phyloP scores from a whole-genome alignment of 2,888 invertebrate species.

The Tenthredo mesomela region DNA sequence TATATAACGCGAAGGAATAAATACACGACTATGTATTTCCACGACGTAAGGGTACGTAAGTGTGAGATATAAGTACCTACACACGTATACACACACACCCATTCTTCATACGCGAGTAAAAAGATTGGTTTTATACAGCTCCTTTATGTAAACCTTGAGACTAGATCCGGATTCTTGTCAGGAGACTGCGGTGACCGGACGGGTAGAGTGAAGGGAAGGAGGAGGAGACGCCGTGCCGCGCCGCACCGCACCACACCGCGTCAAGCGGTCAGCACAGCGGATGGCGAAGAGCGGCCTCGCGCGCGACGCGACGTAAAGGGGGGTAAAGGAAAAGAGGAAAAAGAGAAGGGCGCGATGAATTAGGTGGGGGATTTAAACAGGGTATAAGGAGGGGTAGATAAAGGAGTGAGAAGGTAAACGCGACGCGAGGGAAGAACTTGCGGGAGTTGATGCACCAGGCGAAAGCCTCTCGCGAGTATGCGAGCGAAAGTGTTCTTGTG shows the following conservation, averaged over 20 bases:
- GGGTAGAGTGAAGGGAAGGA: slow-evolving; percentile 22
- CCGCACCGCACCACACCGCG: slow-evolving; percentile 7
- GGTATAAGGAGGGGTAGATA: slow-evolving; percentile 55
- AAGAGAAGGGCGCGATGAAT: slow-evolving; percentile 57
- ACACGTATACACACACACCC: not conserved
- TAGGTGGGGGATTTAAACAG: slow-evolving; percentile 32
- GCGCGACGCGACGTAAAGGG: slow-evolving; percentile 36
- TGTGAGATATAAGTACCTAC: not conserved
- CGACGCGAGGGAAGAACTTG: slow-evolving; percentile 52
- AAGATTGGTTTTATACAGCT: slow-evolving; percentile 60
- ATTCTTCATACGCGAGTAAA: slow-evolving; percentile 14
- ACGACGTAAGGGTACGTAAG: not conserved
- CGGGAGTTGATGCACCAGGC: slow-evolving; percentile 55
- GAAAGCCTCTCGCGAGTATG: slow-evolving; percentile 52
- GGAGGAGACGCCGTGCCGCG: slow-evolving; percentile 16
- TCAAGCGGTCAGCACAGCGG: slow-evolving; percentile 28
- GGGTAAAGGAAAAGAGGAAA: slow-evolving; percentile 33
- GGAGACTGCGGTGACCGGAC: slow-evolving; percentile 48
- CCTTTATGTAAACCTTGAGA: slow-evolving; percentile 76
- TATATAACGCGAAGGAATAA: not conserved
- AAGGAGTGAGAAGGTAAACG: slow-evolving; percentile 53
- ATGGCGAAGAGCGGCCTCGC: slow-evolving; percentile 48
- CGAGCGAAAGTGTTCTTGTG: slow-evolving; percentile 75
- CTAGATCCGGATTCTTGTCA: slow-evolving; percentile 75
- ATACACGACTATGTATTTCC: not conserved